Conservation (phyloP, 1,140 invertebrate genomes). For the Drosophila sucinea region DNA sequence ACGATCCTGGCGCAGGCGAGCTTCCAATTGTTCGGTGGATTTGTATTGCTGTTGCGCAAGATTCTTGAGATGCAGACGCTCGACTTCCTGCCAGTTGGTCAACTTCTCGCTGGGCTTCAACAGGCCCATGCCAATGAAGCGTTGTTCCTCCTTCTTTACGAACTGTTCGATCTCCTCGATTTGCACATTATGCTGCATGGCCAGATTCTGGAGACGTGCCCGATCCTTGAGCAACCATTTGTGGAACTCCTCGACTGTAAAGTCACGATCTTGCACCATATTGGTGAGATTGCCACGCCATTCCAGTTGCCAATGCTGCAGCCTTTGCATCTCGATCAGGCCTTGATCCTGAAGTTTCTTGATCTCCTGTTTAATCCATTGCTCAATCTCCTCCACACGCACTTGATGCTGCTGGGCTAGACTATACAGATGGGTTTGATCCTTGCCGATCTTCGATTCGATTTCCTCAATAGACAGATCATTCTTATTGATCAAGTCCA, state of each 20-base stretch:
- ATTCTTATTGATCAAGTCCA: conserved; percentile 72
- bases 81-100: conserved; percentile 80
- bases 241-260: conserved; percentile 79
- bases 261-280: conserved; percentile 79
- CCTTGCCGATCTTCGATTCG: conserved; percentile 61
- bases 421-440: conserved; percentile 72
- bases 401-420: conserved; percentile 78
- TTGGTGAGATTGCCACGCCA: conserved; percentile 80
- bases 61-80: conserved; percentile 71
- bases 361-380: conserved; percentile 78
- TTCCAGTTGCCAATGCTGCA: conserved; percentile 75
- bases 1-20: conserved; percentile 70
- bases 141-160: conserved; percentile 78
- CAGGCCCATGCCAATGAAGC: conserved; percentile 75
- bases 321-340: conserved; percentile 71
- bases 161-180: conserved; percentile 81
- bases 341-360: conserved; percentile 67
- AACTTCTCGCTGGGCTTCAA: conserved; percentile 77
- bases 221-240: conserved; percentile 79
- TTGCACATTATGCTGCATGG: conserved; percentile 80
- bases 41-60: conserved; percentile 77
- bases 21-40: conserved; percentile 76
- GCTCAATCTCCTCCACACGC: conserved; percentile 77
- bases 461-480: conserved; percentile 75
- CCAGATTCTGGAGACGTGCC: conserved; percentile 62